phyloP scores from a whole-genome alignment of 2,888 invertebrate genomes.

The Ophion slaviceki region DNA sequence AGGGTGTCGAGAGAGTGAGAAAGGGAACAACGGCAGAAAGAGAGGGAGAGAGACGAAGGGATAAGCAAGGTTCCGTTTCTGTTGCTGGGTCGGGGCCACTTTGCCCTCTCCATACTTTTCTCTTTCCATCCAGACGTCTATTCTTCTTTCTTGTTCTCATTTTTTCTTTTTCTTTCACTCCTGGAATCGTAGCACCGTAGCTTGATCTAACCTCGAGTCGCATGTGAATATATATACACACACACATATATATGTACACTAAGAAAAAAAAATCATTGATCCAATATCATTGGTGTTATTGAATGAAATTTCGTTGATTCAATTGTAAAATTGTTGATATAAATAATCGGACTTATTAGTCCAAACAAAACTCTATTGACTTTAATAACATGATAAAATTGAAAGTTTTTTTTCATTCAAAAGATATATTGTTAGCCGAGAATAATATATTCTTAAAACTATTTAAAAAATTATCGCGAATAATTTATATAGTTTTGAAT shows the following conservation, averaged over 20 bases:
- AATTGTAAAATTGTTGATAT: too few species aligned
- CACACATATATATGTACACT: too few species aligned
- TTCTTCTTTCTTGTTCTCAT: conserved; percentile 35
- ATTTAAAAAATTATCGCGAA: too few species aligned
- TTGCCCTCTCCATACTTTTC: conserved; percentile 31
- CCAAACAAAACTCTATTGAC: too few species aligned
- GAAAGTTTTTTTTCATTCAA: too few species aligned
- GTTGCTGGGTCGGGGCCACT: conserved; percentile 43
- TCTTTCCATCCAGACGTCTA: conserved; percentile 52
- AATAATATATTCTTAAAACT: too few species aligned
- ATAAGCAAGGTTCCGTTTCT: conserved; percentile 17
- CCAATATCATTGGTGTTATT: too few species aligned
- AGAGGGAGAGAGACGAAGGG: conserved; percentile 11
- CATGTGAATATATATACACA: background rate
- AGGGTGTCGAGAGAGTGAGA: conserved; percentile 70
- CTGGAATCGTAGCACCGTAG: conserved; percentile 1
- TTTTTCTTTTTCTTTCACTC: conserved; percentile 3
- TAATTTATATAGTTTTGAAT: too few species aligned
- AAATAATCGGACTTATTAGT: too few species aligned
- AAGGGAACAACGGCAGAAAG: background rate
- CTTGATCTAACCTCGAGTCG: conserved; percentile 10
- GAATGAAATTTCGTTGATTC: too few species aligned
- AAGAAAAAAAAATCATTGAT: background rate
- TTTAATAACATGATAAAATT: too few species aligned
- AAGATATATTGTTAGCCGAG: too few species aligned